These are phyloP conservation scores for Ciconia maguari DNA, from an alignment of 2,113 vertebrate genomes.

Conservation along the genomic window DNA sequence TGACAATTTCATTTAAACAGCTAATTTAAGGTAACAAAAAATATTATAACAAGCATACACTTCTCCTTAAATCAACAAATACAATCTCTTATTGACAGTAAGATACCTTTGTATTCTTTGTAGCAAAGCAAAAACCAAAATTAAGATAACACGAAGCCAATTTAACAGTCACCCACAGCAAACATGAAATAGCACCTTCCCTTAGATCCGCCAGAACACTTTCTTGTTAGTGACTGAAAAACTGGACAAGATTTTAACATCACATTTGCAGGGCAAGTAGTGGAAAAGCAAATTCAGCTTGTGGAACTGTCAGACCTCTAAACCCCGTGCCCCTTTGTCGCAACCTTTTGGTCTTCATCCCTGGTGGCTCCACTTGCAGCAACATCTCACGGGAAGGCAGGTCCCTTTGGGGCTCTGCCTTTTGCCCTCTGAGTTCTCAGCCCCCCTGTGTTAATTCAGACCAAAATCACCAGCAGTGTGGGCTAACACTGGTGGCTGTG, in stretches of 20 bases:
- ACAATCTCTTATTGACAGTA: not conserved
- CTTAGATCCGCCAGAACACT: not conserved
- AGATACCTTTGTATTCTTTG: not conserved
- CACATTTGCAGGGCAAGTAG: not conserved
- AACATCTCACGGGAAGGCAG: fast-evolving
- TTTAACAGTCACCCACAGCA: not conserved
- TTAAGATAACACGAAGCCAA: not conserved
- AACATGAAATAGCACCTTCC: not conserved
- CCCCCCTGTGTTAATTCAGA: not conserved
- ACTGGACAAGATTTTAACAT: not conserved
- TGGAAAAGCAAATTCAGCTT: not conserved
- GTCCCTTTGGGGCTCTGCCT: not conserved
- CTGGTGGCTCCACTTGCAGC: not conserved
- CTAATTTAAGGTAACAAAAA: not conserved
- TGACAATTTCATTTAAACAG: not conserved
- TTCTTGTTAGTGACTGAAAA: not conserved
- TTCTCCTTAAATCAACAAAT: not conserved
- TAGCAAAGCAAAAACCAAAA: not conserved
- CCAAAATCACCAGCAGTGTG: not conserved
- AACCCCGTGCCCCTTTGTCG: not conserved
- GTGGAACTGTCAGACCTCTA: fast-evolving
- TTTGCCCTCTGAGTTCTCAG: not conserved
- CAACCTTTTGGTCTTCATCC: not conserved
- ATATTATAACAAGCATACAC: not conserved
- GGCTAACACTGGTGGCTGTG: fast-evolving